phyloP scores from a whole-genome alignment of 2,888 invertebrate genomes.

The Eupelmus urozonus region DNA sequence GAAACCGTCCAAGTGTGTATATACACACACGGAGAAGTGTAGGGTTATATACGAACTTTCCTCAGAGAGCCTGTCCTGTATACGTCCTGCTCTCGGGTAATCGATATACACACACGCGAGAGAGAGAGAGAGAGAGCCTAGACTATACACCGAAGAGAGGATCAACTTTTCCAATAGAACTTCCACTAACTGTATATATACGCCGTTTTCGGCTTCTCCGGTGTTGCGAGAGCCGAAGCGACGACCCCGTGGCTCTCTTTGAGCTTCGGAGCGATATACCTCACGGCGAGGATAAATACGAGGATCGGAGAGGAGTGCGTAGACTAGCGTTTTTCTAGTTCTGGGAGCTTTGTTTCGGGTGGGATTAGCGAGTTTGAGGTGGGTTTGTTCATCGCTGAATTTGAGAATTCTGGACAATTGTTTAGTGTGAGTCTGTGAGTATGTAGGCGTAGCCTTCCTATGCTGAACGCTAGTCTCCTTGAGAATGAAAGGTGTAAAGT shows the following conservation, averaged over 20 bases:
- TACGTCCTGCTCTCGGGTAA: slow-evolving; percentile 34
- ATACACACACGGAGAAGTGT: neutral
- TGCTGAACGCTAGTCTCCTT: slow-evolving; percentile 27
- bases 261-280: no score
- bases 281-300: no score
- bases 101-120: slow-evolving; percentile 14
- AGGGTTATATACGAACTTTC: no score
- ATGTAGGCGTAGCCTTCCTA: slow-evolving; percentile 45
- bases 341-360: no score
- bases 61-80: neutral
- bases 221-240: no score
- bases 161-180: slow-evolving; percentile 29
- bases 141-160: neutral
- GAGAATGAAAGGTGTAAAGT: slow-evolving; percentile 43
- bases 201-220: slow-evolving; percentile 39
- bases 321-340: no score
- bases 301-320: no score
- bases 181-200: slow-evolving; percentile 19
- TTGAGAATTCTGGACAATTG: no score
- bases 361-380: no score
- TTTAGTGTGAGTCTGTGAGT: slow-evolving; percentile 30
- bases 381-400: no score
- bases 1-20: neutral
- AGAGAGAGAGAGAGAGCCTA: no score
- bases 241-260: no score